phyloP scores from a whole-genome alignment of 2,797 vertebrate species.

The Hypotaenidia okinawae region DNA sequence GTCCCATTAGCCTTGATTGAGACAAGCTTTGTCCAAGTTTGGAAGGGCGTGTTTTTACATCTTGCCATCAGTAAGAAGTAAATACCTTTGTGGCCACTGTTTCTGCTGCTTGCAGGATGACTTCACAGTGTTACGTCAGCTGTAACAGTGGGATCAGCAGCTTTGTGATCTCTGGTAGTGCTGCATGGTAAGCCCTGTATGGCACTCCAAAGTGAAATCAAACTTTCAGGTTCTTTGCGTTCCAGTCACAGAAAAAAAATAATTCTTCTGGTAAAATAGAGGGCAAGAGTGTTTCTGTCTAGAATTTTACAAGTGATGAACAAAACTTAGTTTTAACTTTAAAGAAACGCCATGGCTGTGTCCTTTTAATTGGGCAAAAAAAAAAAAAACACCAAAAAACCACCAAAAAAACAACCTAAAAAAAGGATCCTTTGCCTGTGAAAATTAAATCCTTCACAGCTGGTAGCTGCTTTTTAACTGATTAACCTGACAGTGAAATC shows the following conservation, averaged over 20 bases:
- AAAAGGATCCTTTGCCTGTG: conserved; percentile 52
- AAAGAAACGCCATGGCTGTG: conserved; percentile 15
- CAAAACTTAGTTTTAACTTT: conserved; percentile 31
- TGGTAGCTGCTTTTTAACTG: conserved; percentile 63
- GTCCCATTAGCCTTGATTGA: neutral
- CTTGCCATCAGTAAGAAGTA: neutral
- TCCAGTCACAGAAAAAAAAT: neutral
- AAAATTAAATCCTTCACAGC: conserved; percentile 65
- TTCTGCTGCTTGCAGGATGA: neutral
- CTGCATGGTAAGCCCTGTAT: neutral
- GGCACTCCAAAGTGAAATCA: neutral
- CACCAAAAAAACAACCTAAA: too few relatives aligned
- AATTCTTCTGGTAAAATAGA: neutral
- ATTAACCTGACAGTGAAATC: conserved; percentile 67
- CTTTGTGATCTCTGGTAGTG: neutral
- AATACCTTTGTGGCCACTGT: neutral
- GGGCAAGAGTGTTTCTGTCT: neutral
- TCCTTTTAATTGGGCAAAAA: conserved; percentile 72
- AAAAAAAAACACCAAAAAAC: neutral
- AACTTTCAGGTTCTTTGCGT: neutral
- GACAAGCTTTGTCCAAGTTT: neutral
- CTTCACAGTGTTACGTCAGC: neutral
- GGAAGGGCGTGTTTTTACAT: neutral
- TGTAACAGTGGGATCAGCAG: neutral
- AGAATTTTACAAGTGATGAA: neutral